Percentiles rank a stretch among this genome's conserved stretches.
These are phyloP conservation scores for Ophiothrix spiculata DNA, from an alignment of 35 echinoderm and acorn worm genomes.

Conservation along the genomic window DNA sequence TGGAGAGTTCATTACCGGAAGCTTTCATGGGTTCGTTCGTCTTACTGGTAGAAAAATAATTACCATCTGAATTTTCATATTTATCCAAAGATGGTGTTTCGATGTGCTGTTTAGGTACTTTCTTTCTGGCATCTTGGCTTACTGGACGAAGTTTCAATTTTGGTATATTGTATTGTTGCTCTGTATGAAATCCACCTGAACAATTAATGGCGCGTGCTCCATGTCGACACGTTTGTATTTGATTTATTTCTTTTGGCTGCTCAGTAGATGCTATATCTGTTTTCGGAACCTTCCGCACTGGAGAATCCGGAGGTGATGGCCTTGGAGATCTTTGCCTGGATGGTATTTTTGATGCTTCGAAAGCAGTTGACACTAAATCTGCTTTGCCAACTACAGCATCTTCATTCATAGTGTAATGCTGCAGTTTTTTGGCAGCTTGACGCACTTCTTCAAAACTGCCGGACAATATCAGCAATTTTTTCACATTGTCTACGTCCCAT, in stretches of 20 bases:
- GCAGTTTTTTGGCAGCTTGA: neutral
- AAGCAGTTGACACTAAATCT: neutral
- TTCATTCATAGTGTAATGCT: neutral
- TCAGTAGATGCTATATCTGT: neutral
- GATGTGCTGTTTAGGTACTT: neutral
- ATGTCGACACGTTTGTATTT: neutral
- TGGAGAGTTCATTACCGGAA: neutral
- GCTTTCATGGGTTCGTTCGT: neutral
- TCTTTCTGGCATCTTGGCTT: neutral
- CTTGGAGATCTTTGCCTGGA: neutral
- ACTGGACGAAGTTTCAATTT: neutral
- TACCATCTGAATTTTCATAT: neutral
- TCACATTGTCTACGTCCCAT: neutral
- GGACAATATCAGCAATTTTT: neutral
- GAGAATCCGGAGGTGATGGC: neutral
- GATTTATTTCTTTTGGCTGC: neutral
- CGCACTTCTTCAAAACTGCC: neutral
- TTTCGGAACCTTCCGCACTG: neutral
- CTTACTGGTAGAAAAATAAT: neutral
- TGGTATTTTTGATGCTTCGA: neutral
- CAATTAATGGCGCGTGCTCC: neutral
- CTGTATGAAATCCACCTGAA: neutral
- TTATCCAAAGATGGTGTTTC: neutral
- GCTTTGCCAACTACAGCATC: neutral
- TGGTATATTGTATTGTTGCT: neutral